phyloP scores from a whole-genome alignment of 2,113 vertebrate species.

The Callopanchax toddi region DNA sequence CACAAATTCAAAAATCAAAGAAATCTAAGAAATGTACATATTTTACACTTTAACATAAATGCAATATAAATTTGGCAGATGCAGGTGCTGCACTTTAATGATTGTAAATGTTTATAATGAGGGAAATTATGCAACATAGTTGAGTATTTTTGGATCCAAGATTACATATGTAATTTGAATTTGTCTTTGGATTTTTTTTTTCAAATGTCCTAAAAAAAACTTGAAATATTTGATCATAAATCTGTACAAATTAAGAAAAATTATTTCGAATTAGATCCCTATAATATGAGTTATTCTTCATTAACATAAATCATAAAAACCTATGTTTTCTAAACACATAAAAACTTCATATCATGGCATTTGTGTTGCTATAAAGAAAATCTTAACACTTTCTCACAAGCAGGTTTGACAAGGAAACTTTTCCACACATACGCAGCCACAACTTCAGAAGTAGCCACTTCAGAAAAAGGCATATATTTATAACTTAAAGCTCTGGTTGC shows the following conservation, averaged over 20 bases:
- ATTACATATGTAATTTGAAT: no score
- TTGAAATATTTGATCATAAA: no score
- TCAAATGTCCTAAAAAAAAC: no score
- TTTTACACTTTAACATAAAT: background rate
- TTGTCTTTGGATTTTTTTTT: no score
- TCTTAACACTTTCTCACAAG: slow-evolving; percentile 5
- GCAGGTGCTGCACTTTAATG: no score
- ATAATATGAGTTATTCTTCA: no score
- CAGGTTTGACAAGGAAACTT: slow-evolving; percentile 16
- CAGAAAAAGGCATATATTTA: slow-evolving; percentile 18
- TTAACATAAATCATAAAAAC: no score
- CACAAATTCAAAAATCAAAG: background rate
- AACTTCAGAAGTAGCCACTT: slow-evolving; percentile 31
- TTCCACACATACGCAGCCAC: background rate
- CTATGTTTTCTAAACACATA: no score
- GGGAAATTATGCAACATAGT: background rate
- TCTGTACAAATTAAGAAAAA: no score
- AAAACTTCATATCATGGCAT: slow-evolving; percentile 3
- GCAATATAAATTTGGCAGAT: background rate
- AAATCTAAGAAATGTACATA: background rate
- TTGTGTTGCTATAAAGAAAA: slow-evolving; percentile 1
- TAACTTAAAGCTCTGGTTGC: slow-evolving; percentile 28
- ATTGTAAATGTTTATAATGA: background rate
- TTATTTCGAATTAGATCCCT: no score
- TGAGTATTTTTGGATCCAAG: background rate